Evolutionary conservation across 2,888 invertebrate species (phyloP), one percentile per base, ranked within the genome.

Genomic region (Spodoptera exigua): DNA sequence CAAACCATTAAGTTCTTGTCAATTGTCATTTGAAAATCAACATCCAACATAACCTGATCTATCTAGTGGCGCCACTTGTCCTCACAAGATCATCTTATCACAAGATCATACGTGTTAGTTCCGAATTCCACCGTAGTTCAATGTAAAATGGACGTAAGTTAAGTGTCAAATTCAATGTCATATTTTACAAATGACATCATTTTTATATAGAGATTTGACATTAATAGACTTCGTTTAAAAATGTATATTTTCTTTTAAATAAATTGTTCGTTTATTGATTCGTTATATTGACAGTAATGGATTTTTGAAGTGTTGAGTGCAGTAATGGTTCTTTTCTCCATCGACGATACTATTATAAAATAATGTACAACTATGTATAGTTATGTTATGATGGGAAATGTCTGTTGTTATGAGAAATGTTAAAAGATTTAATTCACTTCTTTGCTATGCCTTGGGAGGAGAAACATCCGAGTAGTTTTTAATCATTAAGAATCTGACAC

Each of bases 171-270:
- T 47, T 65, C 49, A 45, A 76, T 46, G 65, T 67, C 67, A 76
- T 73, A 89, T 92, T 92, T 89, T 83, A 87, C 87, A 90, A 84
- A 83, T 89, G 89, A 91, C 70, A 81, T 90, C 85, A 88, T 88
- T 84, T 86, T 90, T 89, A 89, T 81, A 86, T 85, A 80, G 77
- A 78, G 73, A 71, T 82, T 82, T 83, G 81, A 72, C 75, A 65
- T 86, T 86, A 83, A 84, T 84, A 78, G 81, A 79, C 74, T 83
- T 77, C 74, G 68, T 71, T 55, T 75, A 73, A 63, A 79, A 72
- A 66, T 68, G 62, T 71, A 65, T 74, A 7, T 49, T 52, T 54
- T 49, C 52, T 53, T 52, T 39, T 46, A 10, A 34, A 39, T 52
- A 53, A 61, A 66, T 61, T 37, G 16, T n/a, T 49, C 56, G 39